Evolutionary conservation across 2,888 invertebrate species (phyloP).

Genomic region (Abrostola triplasia): DNA sequence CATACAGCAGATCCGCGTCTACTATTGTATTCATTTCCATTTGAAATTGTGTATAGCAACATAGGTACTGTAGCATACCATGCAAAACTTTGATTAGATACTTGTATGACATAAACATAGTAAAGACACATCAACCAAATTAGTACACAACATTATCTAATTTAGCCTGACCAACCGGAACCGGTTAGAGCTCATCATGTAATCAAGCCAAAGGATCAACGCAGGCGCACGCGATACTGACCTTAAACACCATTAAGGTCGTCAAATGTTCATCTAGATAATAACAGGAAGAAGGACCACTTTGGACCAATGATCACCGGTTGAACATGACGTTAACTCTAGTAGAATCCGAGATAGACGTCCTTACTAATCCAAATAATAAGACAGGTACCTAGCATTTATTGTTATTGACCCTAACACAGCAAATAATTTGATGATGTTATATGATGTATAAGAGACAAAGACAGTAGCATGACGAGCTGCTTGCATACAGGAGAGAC

Average conservation of each 20-base stretch:
- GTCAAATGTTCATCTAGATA: constrained; percentile 63
- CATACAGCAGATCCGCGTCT: too few species aligned
- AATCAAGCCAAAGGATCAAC: constrained; percentile 56
- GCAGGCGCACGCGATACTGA: constrained; percentile 40
- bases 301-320: constrained; percentile 43
- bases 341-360: neutral
- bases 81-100: too few species aligned
- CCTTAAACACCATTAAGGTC: constrained; percentile 56
- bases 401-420: too few species aligned
- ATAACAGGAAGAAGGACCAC: constrained; percentile 70
- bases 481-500: too few species aligned
- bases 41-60: too few species aligned
- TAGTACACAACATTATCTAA: neutral
- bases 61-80: too few species aligned
- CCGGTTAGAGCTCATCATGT: constrained; percentile 56
- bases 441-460: too few species aligned
- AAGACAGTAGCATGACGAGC: too few species aligned
- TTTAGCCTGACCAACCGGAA: constrained; percentile 41
- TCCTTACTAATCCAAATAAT: too few species aligned
- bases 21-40: too few species aligned
- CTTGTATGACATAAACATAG: neutral
- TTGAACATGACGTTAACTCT: constrained; percentile 24
- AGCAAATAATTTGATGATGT: too few species aligned
- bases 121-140: neutral
- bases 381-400: too few species aligned